Percentiles rank a stretch among this genome's conserved stretches.
phyloP scores from a whole-genome alignment of 1,140 invertebrate species.

The Diorhabda sublineata region DNA sequence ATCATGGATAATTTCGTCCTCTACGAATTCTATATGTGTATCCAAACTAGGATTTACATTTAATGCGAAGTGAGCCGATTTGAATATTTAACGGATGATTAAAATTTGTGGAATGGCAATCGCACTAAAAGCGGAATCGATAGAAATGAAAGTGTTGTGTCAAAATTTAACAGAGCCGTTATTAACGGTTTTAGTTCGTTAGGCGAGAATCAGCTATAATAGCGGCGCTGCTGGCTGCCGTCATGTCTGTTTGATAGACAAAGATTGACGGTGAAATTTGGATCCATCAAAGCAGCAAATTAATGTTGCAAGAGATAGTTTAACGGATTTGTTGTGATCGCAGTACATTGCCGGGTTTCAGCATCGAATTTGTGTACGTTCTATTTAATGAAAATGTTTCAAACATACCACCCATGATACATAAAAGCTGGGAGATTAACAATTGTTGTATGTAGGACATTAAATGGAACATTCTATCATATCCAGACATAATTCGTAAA shows the following conservation, averaged over 20 bases:
- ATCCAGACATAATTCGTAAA: too few relatives aligned
- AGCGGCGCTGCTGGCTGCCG: neutral
- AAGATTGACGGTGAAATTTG: neutral
- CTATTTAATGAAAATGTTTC: neutral
- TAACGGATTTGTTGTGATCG: neutral
- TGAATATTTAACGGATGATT: too few relatives aligned
- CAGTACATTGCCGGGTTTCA: neutral
- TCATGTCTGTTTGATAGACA: neutral
- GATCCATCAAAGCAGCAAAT: conserved; percentile 2
- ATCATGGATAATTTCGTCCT: too few relatives aligned
- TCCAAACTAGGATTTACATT: too few relatives aligned
- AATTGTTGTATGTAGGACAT: too few relatives aligned
- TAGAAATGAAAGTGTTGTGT: neutral
- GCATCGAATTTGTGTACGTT: neutral
- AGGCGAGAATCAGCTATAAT: neutral
- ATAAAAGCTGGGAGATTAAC: too few relatives aligned
- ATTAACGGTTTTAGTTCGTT: neutral
- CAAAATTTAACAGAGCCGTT: neutral
- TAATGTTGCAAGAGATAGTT: conserved; percentile 2
- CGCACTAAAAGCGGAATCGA: neutral
- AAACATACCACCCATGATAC: too few relatives aligned
- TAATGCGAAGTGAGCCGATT: too few relatives aligned
- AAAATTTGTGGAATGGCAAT: too few relatives aligned
- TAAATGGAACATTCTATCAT: too few relatives aligned
- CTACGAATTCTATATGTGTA: too few relatives aligned